Conservation (phyloP, 2,797 vertebrate species). For the Otus scops region DNA sequence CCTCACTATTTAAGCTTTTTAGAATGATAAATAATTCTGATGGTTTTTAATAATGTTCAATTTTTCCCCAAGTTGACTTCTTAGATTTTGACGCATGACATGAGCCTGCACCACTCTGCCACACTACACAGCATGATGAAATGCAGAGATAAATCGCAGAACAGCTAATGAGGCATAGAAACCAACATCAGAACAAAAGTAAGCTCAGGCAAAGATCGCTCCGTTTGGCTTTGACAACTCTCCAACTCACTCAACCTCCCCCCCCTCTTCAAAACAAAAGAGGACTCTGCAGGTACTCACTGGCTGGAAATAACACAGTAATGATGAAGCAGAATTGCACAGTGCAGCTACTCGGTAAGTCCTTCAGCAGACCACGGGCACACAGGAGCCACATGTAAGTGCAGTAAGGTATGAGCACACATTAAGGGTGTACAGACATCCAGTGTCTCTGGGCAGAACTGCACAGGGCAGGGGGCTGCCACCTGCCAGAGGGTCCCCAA, state of each 20-base stretch:
- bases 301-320: background rate
- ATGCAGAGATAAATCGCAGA: background rate
- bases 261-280: background rate
- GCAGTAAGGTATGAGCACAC: fast-evolving
- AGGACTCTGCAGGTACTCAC: background rate
- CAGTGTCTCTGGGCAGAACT: background rate
- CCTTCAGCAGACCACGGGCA: background rate
- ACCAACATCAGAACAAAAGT: background rate
- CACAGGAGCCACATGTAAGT: background rate
- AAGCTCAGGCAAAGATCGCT: background rate
- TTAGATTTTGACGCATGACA: background rate
- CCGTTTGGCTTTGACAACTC: background rate
- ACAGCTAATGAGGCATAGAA: background rate
- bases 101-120: background rate
- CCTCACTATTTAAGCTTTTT: background rate
- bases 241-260: background rate
- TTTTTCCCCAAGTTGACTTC: background rate
- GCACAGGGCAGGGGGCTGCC: background rate
- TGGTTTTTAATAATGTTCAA: background rate
- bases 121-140: background rate
- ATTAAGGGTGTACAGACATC: fast-evolving
- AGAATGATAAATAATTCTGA: background rate
- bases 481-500: background rate
- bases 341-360: fast-evolving
- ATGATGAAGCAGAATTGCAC: background rate